Conservation (phyloP, 2,797 vertebrate species). For the Pyrocephalus nanus region DNA sequence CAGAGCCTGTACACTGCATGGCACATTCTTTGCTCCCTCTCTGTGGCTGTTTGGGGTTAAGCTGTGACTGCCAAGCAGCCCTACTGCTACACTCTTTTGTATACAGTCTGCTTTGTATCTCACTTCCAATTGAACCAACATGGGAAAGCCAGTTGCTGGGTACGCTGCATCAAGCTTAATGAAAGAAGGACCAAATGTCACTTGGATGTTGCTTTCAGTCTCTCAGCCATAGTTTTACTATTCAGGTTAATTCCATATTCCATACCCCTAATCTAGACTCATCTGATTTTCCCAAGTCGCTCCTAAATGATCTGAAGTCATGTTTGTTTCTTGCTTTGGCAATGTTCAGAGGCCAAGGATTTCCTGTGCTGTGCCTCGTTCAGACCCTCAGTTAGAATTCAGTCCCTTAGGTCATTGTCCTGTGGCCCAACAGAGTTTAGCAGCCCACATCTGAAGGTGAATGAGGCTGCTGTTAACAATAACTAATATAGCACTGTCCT, state of each 20-base stretch:
- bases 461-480: constrained; percentile 14
- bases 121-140: neutral
- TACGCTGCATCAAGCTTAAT: rapidly evolving
- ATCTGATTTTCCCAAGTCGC: neutral
- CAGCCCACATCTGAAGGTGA: constrained; percentile 35
- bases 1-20: neutral
- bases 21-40: neutral
- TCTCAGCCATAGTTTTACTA: neutral
- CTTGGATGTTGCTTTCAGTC: neutral
- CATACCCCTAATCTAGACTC: neutral
- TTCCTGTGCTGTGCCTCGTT: neutral
- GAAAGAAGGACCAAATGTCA: neutral
- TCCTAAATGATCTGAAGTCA: neutral
- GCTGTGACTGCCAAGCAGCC: neutral
- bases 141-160: neutral
- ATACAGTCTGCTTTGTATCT: neutral
- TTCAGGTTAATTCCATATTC: neutral
- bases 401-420: neutral
- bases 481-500: neutral
- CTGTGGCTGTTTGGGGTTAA: neutral
- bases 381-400: neutral
- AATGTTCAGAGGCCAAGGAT: neutral
- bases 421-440: neutral
- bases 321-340: neutral
- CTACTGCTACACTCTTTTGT: neutral